Evolutionary conservation across 2,113 vertebrate genomes (phyloP).

Genomic region (Bucco capensis): DNA sequence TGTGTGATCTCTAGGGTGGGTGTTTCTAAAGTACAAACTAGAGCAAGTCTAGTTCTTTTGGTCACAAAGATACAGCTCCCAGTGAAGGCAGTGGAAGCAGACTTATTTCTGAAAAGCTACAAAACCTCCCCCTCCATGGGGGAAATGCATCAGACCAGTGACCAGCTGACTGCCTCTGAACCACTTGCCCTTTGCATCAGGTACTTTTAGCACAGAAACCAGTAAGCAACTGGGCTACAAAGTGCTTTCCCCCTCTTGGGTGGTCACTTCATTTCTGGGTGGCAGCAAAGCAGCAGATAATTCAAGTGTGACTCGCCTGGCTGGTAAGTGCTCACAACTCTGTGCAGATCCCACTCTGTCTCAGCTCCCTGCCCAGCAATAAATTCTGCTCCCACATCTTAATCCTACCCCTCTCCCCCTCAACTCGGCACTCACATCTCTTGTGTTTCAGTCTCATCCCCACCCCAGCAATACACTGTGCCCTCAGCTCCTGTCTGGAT

Average conservation of each 20-base stretch:
- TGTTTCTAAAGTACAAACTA: not conserved
- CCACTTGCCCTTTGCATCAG: not conserved
- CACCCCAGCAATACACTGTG: not conserved
- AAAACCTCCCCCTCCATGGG: not conserved
- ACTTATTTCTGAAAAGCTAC: not conserved
- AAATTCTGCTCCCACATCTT: slow-evolving; percentile 27
- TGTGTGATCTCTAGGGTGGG: not conserved
- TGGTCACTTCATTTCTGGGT: not conserved
- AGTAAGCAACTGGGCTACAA: not conserved
- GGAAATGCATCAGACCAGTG: not conserved
- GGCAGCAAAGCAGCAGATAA: slow-evolving; percentile 2
- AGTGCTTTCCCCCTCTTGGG: not conserved
- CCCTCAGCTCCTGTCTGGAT: not conserved
- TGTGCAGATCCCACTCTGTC: not conserved
- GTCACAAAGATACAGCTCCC: not conserved
- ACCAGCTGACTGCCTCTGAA: not conserved
- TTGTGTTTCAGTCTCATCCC: not conserved
- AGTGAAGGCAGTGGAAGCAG: not conserved
- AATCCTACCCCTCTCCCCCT: not conserved
- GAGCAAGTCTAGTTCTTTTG: not conserved
- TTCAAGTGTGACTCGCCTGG: not conserved
- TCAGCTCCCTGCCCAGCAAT: slow-evolving; percentile 29
- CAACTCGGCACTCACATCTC: not conserved
- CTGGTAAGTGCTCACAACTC: slow-evolving; percentile 2
- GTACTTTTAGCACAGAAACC: not conserved